These are phyloP conservation scores for Tachyglossus aculeatus DNA, from an alignment of 2,797 vertebrate genomes.

Conservation along the genomic window DNA sequence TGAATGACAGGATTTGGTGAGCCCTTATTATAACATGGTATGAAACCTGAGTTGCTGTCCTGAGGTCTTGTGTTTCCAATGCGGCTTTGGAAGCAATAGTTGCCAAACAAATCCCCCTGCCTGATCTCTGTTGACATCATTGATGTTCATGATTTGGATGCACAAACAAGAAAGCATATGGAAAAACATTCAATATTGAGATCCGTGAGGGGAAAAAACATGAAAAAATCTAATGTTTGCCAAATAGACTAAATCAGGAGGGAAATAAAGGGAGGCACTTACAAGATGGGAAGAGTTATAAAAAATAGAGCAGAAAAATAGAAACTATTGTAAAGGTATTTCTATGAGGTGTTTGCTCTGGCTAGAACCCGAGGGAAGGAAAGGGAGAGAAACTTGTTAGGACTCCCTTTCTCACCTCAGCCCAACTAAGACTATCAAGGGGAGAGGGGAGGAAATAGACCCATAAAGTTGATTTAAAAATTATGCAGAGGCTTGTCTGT, in stretches of 20 bases:
- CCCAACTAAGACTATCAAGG: too few species aligned
- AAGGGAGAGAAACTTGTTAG: too few species aligned
- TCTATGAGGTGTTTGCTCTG: constrained; percentile 42
- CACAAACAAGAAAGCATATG: constrained; percentile 54
- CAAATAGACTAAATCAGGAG: constrained; percentile 66
- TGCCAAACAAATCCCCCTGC: constrained; percentile 54
- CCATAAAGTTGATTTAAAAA: too few species aligned
- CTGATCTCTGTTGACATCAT: constrained; percentile 44
- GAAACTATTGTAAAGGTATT: constrained; percentile 30
- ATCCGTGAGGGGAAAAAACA: constrained; percentile 65
- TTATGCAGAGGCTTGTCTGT: too few species aligned
- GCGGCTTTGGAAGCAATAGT: constrained; percentile 54
- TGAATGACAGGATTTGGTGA: too few species aligned
- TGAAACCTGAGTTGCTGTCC: too few species aligned
- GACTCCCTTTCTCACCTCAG: too few species aligned
- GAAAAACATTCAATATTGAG: constrained; percentile 72
- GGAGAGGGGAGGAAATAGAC: too few species aligned
- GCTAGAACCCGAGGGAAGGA: too few species aligned
- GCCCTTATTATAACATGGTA: too few species aligned
- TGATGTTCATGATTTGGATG: constrained; percentile 44
- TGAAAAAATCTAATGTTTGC: constrained; percentile 61
- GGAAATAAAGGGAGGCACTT: constrained; percentile 61
- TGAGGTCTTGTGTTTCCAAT: constrained; percentile 47
- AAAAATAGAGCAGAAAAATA: constrained; percentile 49
- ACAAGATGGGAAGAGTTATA: constrained; percentile 56